phyloP scores from a whole-genome alignment of 2,113 vertebrate genomes.

The Epinephelus cyanopodus region DNA sequence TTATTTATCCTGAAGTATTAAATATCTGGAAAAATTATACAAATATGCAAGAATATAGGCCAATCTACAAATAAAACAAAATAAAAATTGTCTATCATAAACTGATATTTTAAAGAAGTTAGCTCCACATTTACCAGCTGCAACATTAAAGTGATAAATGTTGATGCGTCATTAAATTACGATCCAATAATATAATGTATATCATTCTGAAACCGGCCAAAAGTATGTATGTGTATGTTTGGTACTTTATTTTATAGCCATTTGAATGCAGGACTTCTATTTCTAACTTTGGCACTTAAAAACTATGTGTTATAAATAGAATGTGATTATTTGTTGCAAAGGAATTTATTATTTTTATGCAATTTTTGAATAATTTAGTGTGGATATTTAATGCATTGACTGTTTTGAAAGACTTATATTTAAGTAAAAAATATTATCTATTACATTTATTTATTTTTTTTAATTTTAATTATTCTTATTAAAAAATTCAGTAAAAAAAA shows the following conservation, averaged over 20 bases:
- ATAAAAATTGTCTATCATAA: too few species aligned
- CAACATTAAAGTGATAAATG: neutral
- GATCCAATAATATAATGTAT: neutral
- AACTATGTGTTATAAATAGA: neutral
- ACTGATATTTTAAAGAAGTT: neutral
- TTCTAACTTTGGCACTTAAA: neutral
- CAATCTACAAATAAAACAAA: too few species aligned
- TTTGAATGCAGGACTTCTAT: too few species aligned
- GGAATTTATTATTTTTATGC: neutral
- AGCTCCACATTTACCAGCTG: neutral
- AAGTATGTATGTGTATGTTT: too few species aligned
- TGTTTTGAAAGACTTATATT: neutral
- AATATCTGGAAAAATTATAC: too few species aligned
- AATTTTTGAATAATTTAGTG: neutral
- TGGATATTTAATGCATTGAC: fast-evolving
- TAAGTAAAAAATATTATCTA: too few species aligned
- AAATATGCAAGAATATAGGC: too few species aligned
- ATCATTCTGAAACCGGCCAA: neutral
- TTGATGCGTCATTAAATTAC: neutral
- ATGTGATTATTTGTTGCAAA: neutral
- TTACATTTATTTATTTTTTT: too few species aligned
- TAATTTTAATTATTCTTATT: too few species aligned
- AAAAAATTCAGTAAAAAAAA: too few species aligned
- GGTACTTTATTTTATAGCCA: too few species aligned
- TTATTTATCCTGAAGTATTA: too few species aligned